Percentiles rank a stretch among this genome's conserved stretches.
phyloP scores from a whole-genome alignment of 2,797 vertebrate genomes.

The Protosalanx chinensis region DNA sequence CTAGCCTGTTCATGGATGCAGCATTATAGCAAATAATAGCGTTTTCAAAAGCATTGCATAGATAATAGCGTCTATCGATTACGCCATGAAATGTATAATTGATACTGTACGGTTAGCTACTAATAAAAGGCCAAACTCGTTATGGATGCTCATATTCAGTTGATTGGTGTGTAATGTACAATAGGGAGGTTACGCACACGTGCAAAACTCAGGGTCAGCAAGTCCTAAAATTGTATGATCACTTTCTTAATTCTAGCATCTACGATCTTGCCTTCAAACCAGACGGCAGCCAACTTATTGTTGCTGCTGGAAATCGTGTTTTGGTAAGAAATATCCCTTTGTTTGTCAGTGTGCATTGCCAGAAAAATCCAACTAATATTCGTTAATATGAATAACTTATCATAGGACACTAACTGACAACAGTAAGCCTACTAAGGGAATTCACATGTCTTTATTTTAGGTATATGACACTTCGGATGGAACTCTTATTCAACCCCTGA shows the following conservation, averaged over 20 bases:
- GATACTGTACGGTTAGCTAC: no score
- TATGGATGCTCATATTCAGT: no score
- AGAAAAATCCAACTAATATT: not conserved
- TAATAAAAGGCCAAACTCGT: no score
- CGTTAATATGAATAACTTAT: not conserved
- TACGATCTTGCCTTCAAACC: conserved; percentile 97
- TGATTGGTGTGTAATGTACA: no score
- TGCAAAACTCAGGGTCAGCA: not conserved
- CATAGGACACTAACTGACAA: not conserved
- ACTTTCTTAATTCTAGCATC: conserved; percentile 71
- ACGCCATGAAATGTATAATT: no score
- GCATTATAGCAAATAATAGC: no score
- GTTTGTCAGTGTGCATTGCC: not conserved
- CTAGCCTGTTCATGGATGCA: no score
- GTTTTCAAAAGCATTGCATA: no score
- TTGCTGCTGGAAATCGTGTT: conserved; percentile 91
- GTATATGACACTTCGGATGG: conserved; percentile 95
- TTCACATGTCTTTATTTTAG: conserved; percentile 60
- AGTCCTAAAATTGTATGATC: conserved; percentile 1
- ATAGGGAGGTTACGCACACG: no score
- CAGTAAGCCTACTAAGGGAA: not conserved
- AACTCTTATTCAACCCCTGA: conserved; percentile 89
- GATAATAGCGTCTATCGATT: no score
- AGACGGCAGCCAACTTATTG: conserved; percentile 91
- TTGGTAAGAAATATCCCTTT: conserved; percentile 73